Percentiles rank a stretch among this genome's conserved stretches.
Evolutionary conservation across 2,113 vertebrate genomes (phyloP).

Genomic region (Dendropsophus ebraccatus): DNA sequence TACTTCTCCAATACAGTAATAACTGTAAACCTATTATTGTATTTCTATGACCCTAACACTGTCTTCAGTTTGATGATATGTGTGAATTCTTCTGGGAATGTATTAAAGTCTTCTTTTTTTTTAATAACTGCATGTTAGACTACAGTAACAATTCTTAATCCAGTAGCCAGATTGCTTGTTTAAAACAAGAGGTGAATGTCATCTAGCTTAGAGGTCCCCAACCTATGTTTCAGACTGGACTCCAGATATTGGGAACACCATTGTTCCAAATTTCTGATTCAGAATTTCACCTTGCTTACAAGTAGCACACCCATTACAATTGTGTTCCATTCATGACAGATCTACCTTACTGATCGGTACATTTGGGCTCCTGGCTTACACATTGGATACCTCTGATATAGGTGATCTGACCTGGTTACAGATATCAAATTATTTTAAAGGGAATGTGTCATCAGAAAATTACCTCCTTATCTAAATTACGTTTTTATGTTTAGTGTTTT

Average conservation of each 20-base stretch:
- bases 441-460: too few species aligned
- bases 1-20: not conserved
- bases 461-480: too few species aligned
- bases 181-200: not conserved
- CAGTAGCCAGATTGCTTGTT: not conserved
- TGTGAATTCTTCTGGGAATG: not conserved
- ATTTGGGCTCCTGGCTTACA: not conserved
- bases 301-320: not conserved
- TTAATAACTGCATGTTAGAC: constrained; percentile 15
- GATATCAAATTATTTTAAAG: too few species aligned
- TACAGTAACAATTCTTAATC: not conserved
- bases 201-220: not conserved
- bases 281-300: not conserved
- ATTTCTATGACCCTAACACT: not conserved
- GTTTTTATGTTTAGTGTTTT: too few species aligned
- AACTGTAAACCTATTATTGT: not conserved
- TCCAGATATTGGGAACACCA: not conserved
- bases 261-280: not conserved
- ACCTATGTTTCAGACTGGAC: not conserved
- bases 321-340: not conserved
- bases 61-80: constrained; percentile 7
- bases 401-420: not conserved
- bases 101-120: not conserved
- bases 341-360: not conserved
- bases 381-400: constrained; percentile 9